A percentile compares a stretch with the other conserved stretches of the same genome.
Evolutionary conservation across 2,888 invertebrate genomes (phyloP).

Genomic region (Bibio marci): DNA sequence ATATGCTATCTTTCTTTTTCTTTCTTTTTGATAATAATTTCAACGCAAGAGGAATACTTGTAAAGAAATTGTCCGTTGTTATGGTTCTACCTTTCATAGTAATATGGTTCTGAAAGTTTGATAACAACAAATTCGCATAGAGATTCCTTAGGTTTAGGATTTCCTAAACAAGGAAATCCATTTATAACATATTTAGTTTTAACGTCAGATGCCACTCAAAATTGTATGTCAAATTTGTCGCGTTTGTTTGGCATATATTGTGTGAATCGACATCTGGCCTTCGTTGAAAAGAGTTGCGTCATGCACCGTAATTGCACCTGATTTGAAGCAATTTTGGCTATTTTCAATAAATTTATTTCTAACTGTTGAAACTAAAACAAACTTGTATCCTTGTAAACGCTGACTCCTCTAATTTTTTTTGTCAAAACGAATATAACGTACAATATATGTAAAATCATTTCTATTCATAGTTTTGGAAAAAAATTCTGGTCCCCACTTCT

Average conservation of each 20-base stretch:
- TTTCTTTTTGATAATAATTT: conserved; percentile 12
- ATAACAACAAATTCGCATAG: conserved; percentile 10
- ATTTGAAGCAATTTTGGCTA: no score
- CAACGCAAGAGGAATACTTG: conserved; percentile 9
- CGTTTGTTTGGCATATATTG: conserved; percentile 11
- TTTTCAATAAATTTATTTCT: no score
- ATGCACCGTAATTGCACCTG: no score
- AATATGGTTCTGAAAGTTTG: conserved; percentile 11
- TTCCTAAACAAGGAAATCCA: conserved; percentile 10
- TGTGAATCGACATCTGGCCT: no score
- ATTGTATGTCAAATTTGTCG: conserved; percentile 14
- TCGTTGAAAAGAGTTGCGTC: no score
- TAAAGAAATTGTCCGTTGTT: conserved; percentile 13
- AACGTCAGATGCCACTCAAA: conserved; percentile 10
- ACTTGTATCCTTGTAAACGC: no score
- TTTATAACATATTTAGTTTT: conserved; percentile 10
- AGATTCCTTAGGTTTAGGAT: conserved; percentile 10
- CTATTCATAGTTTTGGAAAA: no score
- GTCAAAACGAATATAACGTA: no score
- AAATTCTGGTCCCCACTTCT: no score
- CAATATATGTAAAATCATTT: no score
- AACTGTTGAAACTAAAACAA: no score
- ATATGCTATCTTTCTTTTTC: conserved; percentile 11
- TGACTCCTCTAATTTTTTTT: no score
- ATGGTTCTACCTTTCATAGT: conserved; percentile 10